These are phyloP conservation scores for Sabatieria punctata DNA, from an alignment of 2,888 invertebrate genomes.

Conservation along the genomic window DNA sequence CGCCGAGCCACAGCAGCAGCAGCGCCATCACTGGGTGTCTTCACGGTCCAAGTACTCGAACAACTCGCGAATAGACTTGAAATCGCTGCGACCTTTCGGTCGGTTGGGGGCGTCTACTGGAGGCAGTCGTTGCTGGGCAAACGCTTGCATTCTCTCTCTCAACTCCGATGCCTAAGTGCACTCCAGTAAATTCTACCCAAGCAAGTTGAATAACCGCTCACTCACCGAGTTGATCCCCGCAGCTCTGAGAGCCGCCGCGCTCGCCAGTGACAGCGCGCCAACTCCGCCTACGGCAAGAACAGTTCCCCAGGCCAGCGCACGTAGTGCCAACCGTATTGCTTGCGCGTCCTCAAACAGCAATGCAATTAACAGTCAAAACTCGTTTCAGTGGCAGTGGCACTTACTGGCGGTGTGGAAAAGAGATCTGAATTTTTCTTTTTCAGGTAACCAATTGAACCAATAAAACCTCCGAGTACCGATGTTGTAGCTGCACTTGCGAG, in stretches of 20 bases:
- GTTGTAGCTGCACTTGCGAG: no score
- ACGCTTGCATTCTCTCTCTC: conserved; percentile 5
- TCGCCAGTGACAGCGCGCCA: conserved; percentile 6
- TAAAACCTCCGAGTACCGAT: no score
- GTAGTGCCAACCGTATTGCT: neutral
- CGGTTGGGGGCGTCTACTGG: neutral
- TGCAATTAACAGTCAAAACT: no score
- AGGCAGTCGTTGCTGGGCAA: conserved; percentile 5
- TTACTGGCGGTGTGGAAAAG: no score
- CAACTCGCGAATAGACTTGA: conserved; percentile 9
- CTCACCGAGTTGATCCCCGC: conserved; percentile 8
- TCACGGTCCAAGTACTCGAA: conserved; percentile 6
- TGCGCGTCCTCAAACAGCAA: neutral
- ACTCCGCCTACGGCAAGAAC: conserved; percentile 10
- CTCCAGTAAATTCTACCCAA: neutral
- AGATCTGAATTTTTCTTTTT: no score
- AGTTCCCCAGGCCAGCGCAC: conserved; percentile 9
- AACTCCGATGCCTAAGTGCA: conserved; percentile 6
- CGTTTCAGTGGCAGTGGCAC: no score
- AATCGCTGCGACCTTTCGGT: conserved; percentile 7
- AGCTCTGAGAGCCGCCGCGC: conserved; percentile 1
- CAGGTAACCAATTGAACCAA: no score
- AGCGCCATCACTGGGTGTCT: neutral
- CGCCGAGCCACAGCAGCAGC: neutral
- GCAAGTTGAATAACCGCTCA: no score